Evolutionary conservation across 2,888 invertebrate species (phyloP).

Genomic region (Didymodactylos carnosus): DNA sequence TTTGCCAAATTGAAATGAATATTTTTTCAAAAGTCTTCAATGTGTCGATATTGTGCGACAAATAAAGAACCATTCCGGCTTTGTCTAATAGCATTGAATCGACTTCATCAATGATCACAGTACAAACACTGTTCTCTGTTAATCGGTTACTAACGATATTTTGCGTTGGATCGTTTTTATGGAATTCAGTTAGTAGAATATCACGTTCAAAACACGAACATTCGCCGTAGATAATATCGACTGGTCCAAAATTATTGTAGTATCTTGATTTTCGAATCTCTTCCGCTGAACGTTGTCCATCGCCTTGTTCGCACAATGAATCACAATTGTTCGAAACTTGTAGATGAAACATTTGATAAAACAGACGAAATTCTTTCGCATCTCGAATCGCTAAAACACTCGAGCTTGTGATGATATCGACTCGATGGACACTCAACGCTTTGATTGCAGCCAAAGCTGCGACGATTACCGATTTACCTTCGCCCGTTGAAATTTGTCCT

Average conservation of each 20-base stretch:
- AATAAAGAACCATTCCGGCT: neutral
- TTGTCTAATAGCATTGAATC: neutral
- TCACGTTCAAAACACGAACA: neutral
- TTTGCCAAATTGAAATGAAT: neutral
- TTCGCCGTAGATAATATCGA: neutral
- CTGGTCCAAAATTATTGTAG: neutral
- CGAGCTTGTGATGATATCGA: neutral
- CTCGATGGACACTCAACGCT: neutral
- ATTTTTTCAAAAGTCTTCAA: neutral
- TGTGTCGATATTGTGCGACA: neutral
- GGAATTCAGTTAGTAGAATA: neutral
- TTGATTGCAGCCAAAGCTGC: neutral
- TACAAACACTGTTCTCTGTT: neutral
- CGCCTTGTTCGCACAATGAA: neutral
- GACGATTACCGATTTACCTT: neutral
- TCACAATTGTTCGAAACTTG: neutral
- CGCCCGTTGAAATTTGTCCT: neutral
- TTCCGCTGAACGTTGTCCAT: no score
- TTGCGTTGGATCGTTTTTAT: neutral
- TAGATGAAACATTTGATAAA: neutral
- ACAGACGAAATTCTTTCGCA: neutral
- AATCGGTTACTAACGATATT: neutral
- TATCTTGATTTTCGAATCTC: no score
- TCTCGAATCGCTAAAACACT: neutral
- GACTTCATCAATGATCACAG: neutral